Evolutionary conservation across 2,797 vertebrate genomes (phyloP).

Genomic region (Eutrigla gurnardus): DNA sequence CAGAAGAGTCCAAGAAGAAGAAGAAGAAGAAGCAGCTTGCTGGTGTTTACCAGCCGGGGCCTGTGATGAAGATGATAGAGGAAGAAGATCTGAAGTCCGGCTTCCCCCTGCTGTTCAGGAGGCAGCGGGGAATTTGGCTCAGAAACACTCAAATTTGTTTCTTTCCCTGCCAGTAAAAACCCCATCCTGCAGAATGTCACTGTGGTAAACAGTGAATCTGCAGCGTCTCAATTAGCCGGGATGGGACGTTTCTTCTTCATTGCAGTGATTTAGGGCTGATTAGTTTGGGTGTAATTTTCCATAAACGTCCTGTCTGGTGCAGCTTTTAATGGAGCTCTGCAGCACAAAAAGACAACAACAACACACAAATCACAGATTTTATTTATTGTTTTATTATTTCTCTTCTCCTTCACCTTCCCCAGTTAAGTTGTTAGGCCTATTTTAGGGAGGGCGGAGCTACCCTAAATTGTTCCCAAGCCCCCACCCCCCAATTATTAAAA

Average conservation of each 20-base stretch:
- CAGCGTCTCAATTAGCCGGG: conserved; percentile 52
- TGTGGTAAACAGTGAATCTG: conserved; percentile 52
- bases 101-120: conserved; percentile 21
- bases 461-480: no score
- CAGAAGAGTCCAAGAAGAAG: background rate
- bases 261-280: conserved; percentile 64
- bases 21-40: no score
- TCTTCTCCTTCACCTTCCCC: background rate
- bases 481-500: no score
- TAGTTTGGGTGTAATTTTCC: conserved; percentile 60
- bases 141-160: conserved; percentile 30
- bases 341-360: conserved; percentile 16
- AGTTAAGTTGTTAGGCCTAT: no score
- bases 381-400: background rate
- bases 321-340: conserved; percentile 43
- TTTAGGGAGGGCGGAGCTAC: no score
- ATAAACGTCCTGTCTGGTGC: conserved; percentile 57
- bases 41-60: conserved; percentile 10
- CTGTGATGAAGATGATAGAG: conserved; percentile 33
- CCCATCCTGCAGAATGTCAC: conserved; percentile 37
- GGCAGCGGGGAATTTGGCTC: conserved; percentile 26
- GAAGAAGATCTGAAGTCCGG: conserved; percentile 19
- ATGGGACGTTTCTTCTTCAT: conserved; percentile 53
- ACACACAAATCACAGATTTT: conserved; percentile 6
- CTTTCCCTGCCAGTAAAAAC: conserved; percentile 28